phyloP scores from a whole-genome alignment of 2,888 invertebrate species.

The Alentia gelatinosa region DNA sequence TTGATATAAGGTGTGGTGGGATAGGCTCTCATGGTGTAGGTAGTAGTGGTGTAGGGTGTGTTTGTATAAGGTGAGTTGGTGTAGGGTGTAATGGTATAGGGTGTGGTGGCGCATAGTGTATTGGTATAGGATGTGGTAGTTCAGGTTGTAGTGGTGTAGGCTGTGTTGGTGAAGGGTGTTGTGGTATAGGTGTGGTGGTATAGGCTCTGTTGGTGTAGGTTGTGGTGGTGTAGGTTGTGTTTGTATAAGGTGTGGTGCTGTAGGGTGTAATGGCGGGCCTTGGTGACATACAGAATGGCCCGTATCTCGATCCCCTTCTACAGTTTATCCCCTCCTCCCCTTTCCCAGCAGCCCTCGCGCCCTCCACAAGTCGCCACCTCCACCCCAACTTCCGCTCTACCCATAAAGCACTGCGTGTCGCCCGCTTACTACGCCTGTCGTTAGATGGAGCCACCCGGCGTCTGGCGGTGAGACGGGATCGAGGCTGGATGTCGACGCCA shows the following conservation, averaged over 20 bases:
- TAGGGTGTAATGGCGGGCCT: not conserved
- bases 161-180: not conserved
- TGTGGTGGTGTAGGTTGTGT: not conserved
- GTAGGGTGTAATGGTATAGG: not conserved
- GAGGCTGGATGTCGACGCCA: not conserved
- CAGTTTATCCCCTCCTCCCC: not conserved
- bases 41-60: not conserved
- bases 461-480: not conserved
- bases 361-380: not conserved
- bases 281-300: not conserved
- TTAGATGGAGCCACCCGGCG: not conserved
- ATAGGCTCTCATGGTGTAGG: not conserved
- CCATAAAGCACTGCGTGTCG: not conserved
- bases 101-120: not conserved
- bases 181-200: not conserved
- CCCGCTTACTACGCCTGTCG: not conserved
- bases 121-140: not conserved
- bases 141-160: not conserved
- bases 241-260: not conserved
- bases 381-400: not conserved
- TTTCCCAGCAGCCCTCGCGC: not conserved
- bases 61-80: not conserved
- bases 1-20: not conserved
- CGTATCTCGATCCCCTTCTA: not conserved
- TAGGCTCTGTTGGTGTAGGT: not conserved